These are phyloP conservation scores for Hormaphis cornu DNA, from an alignment of 1,140 invertebrate species.

Conservation along the genomic window DNA sequence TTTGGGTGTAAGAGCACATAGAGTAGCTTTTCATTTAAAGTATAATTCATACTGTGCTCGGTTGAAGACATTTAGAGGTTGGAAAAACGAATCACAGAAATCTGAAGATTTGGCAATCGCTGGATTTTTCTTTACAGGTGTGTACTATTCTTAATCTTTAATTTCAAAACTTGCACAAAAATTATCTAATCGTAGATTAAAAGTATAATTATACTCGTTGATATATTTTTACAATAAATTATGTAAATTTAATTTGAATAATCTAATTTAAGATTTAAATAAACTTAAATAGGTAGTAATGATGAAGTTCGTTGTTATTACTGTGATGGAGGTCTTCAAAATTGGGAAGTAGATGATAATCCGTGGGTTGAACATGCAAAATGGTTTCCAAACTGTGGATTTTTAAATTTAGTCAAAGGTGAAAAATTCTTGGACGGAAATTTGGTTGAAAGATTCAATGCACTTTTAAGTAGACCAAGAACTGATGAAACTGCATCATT, in stretches of 20 bases:
- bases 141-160: conserved; percentile 6
- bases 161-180: background rate
- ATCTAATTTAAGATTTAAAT: background rate
- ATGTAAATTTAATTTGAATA: background rate
- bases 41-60: conserved; percentile 55
- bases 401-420: conserved; percentile 66
- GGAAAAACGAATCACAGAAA: conserved; percentile 53
- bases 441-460: conserved; percentile 22
- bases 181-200: background rate
- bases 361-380: conserved; percentile 83
- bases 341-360: conserved; percentile 76
- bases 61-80: conserved; percentile 53
- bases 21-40: conserved; percentile 50
- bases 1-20: conserved; percentile 55
- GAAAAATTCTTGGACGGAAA: conserved; percentile 57
- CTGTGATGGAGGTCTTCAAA: conserved; percentile 75
- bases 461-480: conserved; percentile 2
- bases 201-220: background rate
- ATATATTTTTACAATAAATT: background rate
- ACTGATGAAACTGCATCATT: background rate
- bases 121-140: conserved; percentile 67
- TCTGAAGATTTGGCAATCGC: conserved; percentile 58
- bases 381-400: conserved; percentile 79
- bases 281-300: conserved; percentile 42
- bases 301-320: conserved; percentile 84